Evolutionary conservation across 1,140 invertebrate species (phyloP), one percentile per base, ranked within the genome.

Genomic region (Pararge aegeria): DNA sequence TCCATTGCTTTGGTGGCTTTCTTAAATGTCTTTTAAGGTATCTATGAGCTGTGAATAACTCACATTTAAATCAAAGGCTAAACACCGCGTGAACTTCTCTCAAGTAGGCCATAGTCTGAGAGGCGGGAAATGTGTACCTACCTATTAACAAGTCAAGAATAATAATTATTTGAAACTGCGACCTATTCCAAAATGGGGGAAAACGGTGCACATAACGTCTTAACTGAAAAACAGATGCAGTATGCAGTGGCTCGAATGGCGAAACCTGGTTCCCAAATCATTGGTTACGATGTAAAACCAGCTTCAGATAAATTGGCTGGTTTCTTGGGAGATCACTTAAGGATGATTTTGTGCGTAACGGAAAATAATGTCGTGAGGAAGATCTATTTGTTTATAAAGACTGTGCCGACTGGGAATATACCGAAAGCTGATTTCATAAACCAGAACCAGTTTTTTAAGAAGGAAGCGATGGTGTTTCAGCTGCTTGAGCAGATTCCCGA

Each of bases 261-360:
- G 0, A 50, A 52, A 2, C 55, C 64, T 3, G 60, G 53, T 1
- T 78, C 66, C 59, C 10, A 65, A 10, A 6, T 87, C 2, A 24
- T 72, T 5, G 57, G 62, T 1, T 55, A 59, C 5, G 66, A 78
- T 2, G 19, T 80, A 3, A 68, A 56, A 12, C 71, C 73, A 2
- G 75, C 77, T 0, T 20, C 55, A 0, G 56, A 73, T 1, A 52
- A 72, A 1, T 24, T 87, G 0, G 53, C 73, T 0, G 85, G 83
- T 3, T 86, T 83, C 57, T 64, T 88, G 0, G 82, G 75, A 1
- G 83, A 86, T 21, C 83, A 88, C 37, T 68, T 73, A 2, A 70
- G 68, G 12, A 49, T 77, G 5, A 61, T 46, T 0, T 44, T 88
- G 0, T 37, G 66, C 13, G 68, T 86, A 2, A 55, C 56, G 21